Evolutionary conservation across 2,888 invertebrate genomes (phyloP).

Genomic region (Drosophila tripunctata): DNA sequence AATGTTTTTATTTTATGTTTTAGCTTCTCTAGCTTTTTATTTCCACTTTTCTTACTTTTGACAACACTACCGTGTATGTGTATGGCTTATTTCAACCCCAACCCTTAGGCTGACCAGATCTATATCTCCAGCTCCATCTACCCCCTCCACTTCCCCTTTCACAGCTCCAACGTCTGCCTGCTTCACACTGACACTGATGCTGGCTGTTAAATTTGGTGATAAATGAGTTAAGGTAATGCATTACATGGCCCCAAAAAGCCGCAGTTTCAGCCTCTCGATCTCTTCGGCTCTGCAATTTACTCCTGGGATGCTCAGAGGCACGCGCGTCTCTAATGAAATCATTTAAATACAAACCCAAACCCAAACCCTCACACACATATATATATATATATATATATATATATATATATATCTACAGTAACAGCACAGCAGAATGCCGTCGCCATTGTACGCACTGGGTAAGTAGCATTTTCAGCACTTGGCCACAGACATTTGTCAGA

Average conservation of each 20-base stretch:
- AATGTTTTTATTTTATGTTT: too few species aligned
- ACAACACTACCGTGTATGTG: too few species aligned
- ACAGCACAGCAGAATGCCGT: conserved; percentile 24
- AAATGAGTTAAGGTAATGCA: conserved; percentile 77
- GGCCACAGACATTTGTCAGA: background rate
- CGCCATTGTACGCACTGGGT: background rate
- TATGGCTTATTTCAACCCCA: too few species aligned
- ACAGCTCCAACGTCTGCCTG: too few species aligned
- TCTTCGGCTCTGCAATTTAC: conserved; percentile 26
- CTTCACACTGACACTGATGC: conserved; percentile 7
- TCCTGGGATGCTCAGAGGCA: conserved; percentile 61
- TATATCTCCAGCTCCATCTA: background rate
- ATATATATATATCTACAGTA: conserved; percentile 19
- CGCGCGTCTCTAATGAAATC: conserved; percentile 73
- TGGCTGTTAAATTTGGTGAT: conserved; percentile 72
- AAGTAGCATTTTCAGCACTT: conserved; percentile 11
- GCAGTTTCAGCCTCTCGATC: conserved; percentile 1
- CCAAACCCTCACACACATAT: conserved; percentile 2
- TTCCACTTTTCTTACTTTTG: too few species aligned
- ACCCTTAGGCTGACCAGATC: conserved; percentile 4
- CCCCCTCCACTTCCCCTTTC: too few species aligned
- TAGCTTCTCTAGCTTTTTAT: too few species aligned
- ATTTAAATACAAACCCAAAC: conserved; percentile 68
- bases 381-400: background rate
- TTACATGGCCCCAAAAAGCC: conserved; percentile 56